Evolutionary conservation across 1,140 invertebrate genomes (phyloP).

Genomic region (Notospermus geniculatus): DNA sequence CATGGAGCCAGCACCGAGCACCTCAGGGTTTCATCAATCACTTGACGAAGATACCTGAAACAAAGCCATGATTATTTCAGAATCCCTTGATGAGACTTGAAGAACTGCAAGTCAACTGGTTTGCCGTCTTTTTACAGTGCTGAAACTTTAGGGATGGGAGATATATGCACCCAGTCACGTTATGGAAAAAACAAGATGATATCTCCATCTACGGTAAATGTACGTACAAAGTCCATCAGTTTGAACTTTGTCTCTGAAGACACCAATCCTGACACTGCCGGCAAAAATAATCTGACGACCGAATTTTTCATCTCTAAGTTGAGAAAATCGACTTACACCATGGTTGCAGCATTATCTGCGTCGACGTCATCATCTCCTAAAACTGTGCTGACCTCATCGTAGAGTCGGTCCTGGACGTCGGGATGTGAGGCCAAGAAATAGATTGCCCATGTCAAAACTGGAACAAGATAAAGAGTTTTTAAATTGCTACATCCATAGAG

Average conservation of each 20-base stretch:
- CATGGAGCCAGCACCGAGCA: constrained; percentile 45
- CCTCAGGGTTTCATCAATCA: constrained; percentile 49
- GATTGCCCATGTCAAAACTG: constrained; percentile 49
- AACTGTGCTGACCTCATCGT: constrained; percentile 35
- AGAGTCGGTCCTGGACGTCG: constrained; percentile 44
- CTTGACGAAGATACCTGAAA: constrained; percentile 44
- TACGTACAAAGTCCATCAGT: too few species aligned
- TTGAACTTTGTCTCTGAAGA: too few species aligned
- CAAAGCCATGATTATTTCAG: background rate
- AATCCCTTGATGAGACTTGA: too few species aligned
- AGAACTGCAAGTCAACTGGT: too few species aligned
- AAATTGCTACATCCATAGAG: background rate
- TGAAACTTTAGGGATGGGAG: too few species aligned
- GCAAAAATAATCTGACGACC: background rate
- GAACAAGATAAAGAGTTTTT: constrained; percentile 12
- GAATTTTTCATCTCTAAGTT: too few species aligned
- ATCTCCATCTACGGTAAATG: too few species aligned
- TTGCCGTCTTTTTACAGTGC: too few species aligned
- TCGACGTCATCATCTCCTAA: constrained; percentile 33
- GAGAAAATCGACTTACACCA: constrained; percentile 37
- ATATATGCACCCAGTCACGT: background rate
- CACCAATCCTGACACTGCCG: background rate
- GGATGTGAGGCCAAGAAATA: constrained; percentile 47
- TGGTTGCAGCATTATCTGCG: constrained; percentile 24
- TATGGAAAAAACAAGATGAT: background rate